Conservation (phyloP, 2,113 vertebrate species). For the Uria lomvia region DNA sequence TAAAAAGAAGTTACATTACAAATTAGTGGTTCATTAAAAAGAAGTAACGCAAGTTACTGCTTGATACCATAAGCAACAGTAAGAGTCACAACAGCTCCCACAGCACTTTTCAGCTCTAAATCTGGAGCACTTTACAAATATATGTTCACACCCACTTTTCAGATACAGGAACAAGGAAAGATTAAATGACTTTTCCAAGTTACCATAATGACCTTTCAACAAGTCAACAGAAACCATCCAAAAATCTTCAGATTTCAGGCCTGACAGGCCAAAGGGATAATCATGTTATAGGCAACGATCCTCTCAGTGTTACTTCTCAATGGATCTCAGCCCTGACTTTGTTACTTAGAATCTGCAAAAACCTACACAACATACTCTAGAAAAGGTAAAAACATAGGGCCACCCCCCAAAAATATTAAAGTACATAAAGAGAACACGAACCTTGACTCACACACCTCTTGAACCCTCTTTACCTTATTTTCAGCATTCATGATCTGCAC, state of each 20-base stretch:
- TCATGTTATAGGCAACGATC: background rate
- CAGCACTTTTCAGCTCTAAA: background rate
- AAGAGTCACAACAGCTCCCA: background rate
- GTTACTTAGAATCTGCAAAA: background rate
- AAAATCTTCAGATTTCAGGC: background rate
- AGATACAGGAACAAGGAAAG: background rate
- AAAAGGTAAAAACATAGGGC: background rate
- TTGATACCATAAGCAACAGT: background rate
- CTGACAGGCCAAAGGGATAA: background rate
- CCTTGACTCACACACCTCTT: background rate
- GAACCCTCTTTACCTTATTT: background rate
- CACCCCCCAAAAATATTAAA: background rate
- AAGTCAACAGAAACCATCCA: background rate
- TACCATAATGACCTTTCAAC: background rate
- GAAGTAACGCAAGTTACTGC: background rate
- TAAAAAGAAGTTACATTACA: background rate
- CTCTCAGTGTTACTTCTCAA: background rate
- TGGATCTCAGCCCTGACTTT: background rate
- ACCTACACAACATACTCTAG: background rate
- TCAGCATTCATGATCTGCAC: background rate
- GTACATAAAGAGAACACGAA: background rate
- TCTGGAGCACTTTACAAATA: background rate
- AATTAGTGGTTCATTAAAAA: background rate
- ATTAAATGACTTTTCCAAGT: background rate
- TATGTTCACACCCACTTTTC: constrained; percentile 1